These are phyloP conservation scores for Argyra leucocephala DNA, from an alignment of 2,888 invertebrate genomes.

Conservation along the genomic window DNA sequence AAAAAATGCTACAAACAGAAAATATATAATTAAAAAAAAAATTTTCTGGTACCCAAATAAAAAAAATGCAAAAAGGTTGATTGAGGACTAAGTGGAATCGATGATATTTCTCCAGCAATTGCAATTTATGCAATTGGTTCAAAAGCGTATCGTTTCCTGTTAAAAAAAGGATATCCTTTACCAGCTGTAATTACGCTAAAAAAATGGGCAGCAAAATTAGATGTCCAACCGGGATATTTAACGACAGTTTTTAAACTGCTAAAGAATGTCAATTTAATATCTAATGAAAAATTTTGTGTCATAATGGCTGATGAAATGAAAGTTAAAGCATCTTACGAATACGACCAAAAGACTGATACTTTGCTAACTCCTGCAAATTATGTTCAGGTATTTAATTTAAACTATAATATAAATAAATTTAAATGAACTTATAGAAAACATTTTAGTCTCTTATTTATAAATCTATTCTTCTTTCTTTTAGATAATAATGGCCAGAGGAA, in stretches of 20 bases:
- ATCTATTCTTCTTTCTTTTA: neutral
- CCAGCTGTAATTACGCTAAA: constrained; percentile 7
- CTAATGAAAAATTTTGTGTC: constrained; percentile 15
- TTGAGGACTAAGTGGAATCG: neutral
- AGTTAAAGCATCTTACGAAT: constrained; percentile 16
- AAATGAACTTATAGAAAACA: too few relatives aligned
- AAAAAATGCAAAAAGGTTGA: neutral
- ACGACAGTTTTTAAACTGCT: neutral
- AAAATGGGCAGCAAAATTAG: constrained; percentile 14
- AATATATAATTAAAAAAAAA: too few relatives aligned
- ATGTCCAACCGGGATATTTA: constrained; percentile 4
- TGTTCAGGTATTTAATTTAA: constrained; percentile 18
- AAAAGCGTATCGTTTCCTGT: neutral
- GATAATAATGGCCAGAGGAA: constrained; percentile 25
- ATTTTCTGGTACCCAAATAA: neutral
- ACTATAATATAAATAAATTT: neutral
- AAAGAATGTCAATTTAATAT: constrained; percentile 15
- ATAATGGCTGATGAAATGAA: constrained; percentile 18
- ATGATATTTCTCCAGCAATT: neutral
- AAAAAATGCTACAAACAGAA: too few relatives aligned
- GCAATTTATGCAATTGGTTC: neutral
- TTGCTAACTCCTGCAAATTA: constrained; percentile 15
- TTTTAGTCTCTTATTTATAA: neutral
- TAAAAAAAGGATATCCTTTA: neutral
- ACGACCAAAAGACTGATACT: constrained; percentile 16